A percentile compares a stretch with the other conserved stretches of the same genome.
Conservation (phyloP, 2,797 vertebrate genomes). For the Holocentrus rufus region DNA sequence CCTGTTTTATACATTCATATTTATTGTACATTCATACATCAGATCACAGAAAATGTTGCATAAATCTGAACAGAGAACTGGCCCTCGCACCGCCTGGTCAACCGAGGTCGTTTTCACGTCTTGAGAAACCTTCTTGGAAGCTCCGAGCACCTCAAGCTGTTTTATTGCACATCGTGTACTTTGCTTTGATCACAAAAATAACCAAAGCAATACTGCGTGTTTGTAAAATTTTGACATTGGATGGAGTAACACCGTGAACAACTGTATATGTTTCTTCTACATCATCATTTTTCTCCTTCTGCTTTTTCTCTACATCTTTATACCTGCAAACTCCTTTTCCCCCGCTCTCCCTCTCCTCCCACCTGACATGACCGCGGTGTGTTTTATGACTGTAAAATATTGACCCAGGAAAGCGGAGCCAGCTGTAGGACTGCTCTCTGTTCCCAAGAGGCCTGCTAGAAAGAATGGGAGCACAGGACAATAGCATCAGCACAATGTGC, state of each 20-base stretch:
- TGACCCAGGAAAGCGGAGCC: slow-evolving; percentile 19
- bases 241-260: neutral
- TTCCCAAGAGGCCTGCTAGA: slow-evolving; percentile 27
- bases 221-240: neutral
- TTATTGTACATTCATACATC: neutral
- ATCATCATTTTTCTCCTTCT: neutral
- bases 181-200: neutral
- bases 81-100: slow-evolving; percentile 4
- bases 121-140: neutral
- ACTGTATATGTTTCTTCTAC: neutral
- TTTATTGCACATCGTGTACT: neutral
- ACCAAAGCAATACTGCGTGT: neutral
- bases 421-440: slow-evolving; percentile 21
- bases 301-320: neutral
- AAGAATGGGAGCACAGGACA: slow-evolving; percentile 37
- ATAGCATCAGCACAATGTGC: slow-evolving; percentile 28
- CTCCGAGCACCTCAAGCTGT: neutral
- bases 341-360: neutral
- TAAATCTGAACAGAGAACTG: neutral
- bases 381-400: slow-evolving; percentile 38
- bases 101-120: neutral
- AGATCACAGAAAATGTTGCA: neutral
- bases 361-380: slow-evolving; percentile 1
- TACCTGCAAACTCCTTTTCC: neutral
- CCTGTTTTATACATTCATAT: slow-evolving; percentile 4